A percentile compares a stretch with the other conserved stretches of the same genome.
Conservation (phyloP, 1,140 invertebrate species). For the Ylistrum balloti region DNA sequence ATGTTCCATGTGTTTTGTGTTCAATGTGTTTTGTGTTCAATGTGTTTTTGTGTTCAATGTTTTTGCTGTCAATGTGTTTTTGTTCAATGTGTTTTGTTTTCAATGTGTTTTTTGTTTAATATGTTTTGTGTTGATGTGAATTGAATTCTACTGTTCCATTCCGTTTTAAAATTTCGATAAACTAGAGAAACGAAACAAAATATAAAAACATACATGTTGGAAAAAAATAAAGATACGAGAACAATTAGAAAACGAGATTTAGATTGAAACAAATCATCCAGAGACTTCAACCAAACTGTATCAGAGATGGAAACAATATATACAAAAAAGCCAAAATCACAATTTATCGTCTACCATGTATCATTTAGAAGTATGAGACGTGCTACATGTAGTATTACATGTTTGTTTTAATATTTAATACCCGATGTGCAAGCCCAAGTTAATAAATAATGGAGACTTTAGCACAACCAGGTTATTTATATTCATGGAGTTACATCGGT, state of each 20-base stretch:
- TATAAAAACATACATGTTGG: neutral
- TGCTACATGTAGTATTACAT: neutral
- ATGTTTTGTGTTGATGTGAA: too few relatives aligned
- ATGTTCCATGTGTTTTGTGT: too few relatives aligned
- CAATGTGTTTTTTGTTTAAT: too few relatives aligned
- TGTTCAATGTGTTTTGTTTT: too few relatives aligned
- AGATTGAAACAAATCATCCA: neutral
- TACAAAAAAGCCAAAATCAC: neutral
- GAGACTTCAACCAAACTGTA: neutral
- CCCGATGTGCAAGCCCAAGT: neutral
- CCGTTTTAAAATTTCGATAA: too few relatives aligned
- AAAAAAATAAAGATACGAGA: neutral
- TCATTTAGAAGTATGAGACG: neutral
- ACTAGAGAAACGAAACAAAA: too few relatives aligned
- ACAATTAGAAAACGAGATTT: neutral
- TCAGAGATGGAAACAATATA: neutral
- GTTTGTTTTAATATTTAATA: conserved; percentile 12
- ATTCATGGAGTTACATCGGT: neutral
- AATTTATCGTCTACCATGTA: neutral
- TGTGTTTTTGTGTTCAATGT: too few relatives aligned
- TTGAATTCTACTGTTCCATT: too few relatives aligned
- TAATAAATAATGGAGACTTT: neutral
- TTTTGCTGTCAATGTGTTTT: too few relatives aligned
- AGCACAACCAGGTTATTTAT: neutral
- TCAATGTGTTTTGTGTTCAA: too few relatives aligned